These are phyloP conservation scores for Pelobates cultripes DNA, from an alignment of 2,797 vertebrate genomes.

Conservation along the genomic window DNA sequence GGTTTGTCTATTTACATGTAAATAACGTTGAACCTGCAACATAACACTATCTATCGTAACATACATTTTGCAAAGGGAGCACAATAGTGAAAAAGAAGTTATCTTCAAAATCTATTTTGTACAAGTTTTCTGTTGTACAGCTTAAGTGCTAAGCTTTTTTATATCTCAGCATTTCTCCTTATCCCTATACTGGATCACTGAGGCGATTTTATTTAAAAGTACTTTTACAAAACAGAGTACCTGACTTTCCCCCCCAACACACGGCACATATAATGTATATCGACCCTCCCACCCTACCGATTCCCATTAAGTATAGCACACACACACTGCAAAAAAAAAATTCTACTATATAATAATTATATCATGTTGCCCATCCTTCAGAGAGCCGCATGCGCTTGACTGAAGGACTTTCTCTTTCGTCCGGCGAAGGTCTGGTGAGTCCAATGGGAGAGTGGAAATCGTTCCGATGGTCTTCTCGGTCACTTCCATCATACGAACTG, in stretches of 20 bases:
- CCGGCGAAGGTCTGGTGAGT: conserved; percentile 89
- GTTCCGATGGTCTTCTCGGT: conserved; percentile 95
- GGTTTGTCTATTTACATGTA: conserved; percentile 97
- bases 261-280: conserved; percentile 97
- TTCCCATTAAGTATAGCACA: conserved; percentile 93
- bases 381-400: conserved; percentile 97
- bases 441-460: conserved; percentile 98
- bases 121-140: conserved; percentile 92
- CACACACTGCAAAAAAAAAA: conserved; percentile 87
- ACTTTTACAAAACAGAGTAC: conserved; percentile 93
- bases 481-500: conserved; percentile 97
- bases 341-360: conserved; percentile 74
- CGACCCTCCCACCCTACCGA: conserved; percentile 77
- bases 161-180: conserved; percentile 83
- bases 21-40: conserved; percentile 99
- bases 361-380: conserved; percentile 99
- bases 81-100: conserved; percentile 93
- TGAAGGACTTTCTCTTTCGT: conserved; percentile 96
- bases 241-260: conserved; percentile 90
- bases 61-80: conserved; percentile 98
- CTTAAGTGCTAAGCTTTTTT: conserved; percentile 91
- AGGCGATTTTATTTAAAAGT: conserved; percentile 93
- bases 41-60: conserved; percentile 99
- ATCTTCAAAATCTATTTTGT: conserved; percentile 96
- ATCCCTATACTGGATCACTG: conserved; percentile 88